A percentile compares a stretch with the other conserved stretches of the same genome.
Conservation (phyloP, 2,888 invertebrate species). For the Pilophorus perplexus region DNA sequence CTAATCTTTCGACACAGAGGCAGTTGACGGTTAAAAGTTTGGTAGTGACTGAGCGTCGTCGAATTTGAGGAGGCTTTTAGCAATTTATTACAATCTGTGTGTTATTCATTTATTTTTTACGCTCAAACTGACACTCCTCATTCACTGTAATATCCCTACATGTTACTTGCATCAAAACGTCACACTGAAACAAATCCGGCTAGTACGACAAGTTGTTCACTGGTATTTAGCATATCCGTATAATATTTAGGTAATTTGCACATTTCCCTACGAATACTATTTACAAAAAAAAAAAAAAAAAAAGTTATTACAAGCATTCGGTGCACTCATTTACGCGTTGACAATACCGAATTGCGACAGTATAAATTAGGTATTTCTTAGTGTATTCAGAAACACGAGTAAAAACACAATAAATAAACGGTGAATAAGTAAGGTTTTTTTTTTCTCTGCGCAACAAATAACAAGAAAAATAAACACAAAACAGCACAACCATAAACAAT, state of each 20-base stretch:
- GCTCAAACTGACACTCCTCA: no score
- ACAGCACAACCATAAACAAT: conserved; percentile 15
- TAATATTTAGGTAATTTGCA: conserved; percentile 37
- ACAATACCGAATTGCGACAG: no score
- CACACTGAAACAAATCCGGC: not conserved
- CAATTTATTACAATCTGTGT: no score
- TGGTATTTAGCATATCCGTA: no score
- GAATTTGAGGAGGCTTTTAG: no score
- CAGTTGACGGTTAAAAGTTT: no score
- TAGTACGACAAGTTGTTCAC: conserved; percentile 6
- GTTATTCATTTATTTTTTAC: no score
- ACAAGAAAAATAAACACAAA: conserved; percentile 16
- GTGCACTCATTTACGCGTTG: no score
- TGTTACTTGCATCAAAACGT: not conserved
- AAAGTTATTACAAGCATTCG: conserved; percentile 37
- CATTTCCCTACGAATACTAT: conserved; percentile 45
- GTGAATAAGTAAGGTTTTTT: not conserved
- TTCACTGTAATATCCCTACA: no score
- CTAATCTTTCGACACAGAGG: no score
- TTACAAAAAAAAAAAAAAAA: no score
- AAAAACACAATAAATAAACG: conserved; percentile 32
- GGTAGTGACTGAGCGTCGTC: no score
- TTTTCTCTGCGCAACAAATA: conserved; percentile 10
- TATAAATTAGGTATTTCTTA: not conserved
- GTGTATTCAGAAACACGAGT: conserved; percentile 3